Conservation (phyloP, 2,797 vertebrate genomes). For the Tarsius wallacei region DNA sequence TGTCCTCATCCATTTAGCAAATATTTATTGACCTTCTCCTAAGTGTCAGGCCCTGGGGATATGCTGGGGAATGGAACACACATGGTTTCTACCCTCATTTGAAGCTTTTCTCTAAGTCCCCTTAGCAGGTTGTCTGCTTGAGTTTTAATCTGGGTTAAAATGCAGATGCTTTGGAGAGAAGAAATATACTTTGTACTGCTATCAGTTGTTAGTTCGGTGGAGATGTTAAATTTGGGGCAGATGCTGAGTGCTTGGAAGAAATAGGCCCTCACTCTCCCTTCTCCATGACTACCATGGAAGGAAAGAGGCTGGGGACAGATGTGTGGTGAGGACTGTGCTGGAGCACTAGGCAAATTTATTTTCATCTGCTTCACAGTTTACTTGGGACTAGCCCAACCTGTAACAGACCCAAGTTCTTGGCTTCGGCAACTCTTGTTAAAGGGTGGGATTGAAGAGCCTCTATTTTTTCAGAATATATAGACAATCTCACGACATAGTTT, state of each 20-base stretch:
- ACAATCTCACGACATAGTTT: neutral
- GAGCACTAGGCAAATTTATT: slow-evolving; percentile 39
- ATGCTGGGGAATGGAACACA: neutral
- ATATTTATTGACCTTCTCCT: slow-evolving; percentile 43
- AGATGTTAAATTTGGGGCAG: neutral
- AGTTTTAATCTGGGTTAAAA: slow-evolving; percentile 51
- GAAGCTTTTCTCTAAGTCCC: slow-evolving; percentile 34
- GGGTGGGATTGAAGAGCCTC: neutral
- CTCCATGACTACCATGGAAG: neutral
- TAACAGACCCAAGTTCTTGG: slow-evolving; percentile 19
- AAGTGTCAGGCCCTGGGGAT: neutral
- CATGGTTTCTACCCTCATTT: neutral
- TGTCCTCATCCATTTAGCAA: slow-evolving; percentile 57
- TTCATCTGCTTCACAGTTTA: slow-evolving; percentile 57
- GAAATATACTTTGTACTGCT: neutral
- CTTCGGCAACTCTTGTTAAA: slow-evolving; percentile 1
- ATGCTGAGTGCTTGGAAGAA: neutral
- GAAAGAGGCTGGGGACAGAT: neutral
- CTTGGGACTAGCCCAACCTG: slow-evolving; percentile 12
- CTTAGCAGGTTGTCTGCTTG: slow-evolving; percentile 30
- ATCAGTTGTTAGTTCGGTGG: neutral
- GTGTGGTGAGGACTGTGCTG: neutral
- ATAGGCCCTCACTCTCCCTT: neutral
- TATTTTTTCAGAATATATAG: neutral
- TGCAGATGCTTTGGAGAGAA: neutral